phyloP scores from a whole-genome alignment of 2,113 vertebrate genomes.

The Cyrtonyx montezumae region DNA sequence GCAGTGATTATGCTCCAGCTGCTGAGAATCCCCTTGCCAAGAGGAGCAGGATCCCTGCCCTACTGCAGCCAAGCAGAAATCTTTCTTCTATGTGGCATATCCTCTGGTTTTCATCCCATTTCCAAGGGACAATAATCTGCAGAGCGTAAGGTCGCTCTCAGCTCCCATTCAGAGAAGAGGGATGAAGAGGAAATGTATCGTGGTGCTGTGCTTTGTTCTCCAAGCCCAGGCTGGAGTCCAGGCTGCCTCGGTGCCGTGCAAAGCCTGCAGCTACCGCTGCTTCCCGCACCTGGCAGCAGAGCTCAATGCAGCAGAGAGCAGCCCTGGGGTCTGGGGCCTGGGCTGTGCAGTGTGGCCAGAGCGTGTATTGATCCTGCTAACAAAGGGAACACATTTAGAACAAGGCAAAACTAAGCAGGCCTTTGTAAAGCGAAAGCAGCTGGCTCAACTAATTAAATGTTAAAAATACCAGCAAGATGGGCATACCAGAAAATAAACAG shows the following conservation, averaged over 20 bases:
- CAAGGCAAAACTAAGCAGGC: background rate
- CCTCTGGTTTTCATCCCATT: background rate
- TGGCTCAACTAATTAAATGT: conserved; percentile 74
- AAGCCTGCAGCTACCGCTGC: background rate
- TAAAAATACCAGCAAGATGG: conserved; percentile 63
- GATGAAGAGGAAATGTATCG: background rate
- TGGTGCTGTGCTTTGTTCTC: background rate
- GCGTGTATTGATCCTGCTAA: conserved; percentile 43
- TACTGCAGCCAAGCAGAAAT: background rate
- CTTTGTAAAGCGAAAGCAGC: conserved; percentile 60
- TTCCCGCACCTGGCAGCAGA: background rate
- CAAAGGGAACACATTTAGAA: conserved; percentile 30
- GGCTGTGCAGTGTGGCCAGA: background rate
- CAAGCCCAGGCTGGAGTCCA: background rate
- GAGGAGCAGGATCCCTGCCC: background rate
- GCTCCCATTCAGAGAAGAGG: background rate
- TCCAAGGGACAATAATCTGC: background rate
- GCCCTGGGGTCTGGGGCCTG: background rate
- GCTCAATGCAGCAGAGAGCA: background rate
- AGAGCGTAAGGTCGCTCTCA: background rate
- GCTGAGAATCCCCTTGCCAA: background rate
- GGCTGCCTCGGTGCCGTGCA: background rate
- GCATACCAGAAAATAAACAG: conserved; percentile 48
- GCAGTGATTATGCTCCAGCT: background rate
- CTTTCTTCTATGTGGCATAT: background rate